A percentile compares a stretch with the other conserved stretches of the same genome.
phyloP scores from a whole-genome alignment of 1,140 invertebrate genomes.

The Aphelenchoides besseyi region DNA sequence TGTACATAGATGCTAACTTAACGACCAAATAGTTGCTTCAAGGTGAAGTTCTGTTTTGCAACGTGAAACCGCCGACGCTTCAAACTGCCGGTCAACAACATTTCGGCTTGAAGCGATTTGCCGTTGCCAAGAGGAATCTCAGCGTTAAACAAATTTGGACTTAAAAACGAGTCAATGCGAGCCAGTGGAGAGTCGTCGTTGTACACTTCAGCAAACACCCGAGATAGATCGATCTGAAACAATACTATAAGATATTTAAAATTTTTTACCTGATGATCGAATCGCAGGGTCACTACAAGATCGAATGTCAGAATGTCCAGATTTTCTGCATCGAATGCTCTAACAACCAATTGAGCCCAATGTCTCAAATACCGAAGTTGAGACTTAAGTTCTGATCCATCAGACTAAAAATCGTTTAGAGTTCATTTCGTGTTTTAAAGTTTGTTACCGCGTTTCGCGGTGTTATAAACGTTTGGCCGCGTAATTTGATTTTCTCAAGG shows the following conservation, averaged over 20 bases:
- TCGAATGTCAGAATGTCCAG: background rate
- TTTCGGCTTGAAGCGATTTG: background rate
- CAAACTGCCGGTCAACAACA: constrained; percentile 2
- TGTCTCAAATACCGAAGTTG: background rate
- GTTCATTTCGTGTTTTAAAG: too few species aligned
- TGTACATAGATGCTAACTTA: too few species aligned
- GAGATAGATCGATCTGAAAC: background rate
- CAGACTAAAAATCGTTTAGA: background rate
- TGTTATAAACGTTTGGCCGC: background rate
- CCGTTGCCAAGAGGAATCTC: background rate
- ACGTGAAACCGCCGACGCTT: background rate
- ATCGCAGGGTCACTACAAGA: background rate
- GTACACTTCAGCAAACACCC: background rate
- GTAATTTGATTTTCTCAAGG: constrained; percentile 13
- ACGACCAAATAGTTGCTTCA: background rate
- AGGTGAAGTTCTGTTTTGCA: background rate
- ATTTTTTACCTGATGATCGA: background rate
- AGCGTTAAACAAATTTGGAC: background rate
- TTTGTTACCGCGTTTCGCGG: background rate
- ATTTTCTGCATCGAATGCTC: background rate
- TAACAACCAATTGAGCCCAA: background rate
- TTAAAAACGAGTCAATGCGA: background rate
- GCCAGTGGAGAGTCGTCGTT: background rate
- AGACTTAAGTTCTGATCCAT: background rate
- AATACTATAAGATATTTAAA: background rate